Percentiles rank a stretch among this genome's conserved stretches.
phyloP scores from a whole-genome alignment of 2,797 vertebrate genomes.

The Scyliorhinus canicula region DNA sequence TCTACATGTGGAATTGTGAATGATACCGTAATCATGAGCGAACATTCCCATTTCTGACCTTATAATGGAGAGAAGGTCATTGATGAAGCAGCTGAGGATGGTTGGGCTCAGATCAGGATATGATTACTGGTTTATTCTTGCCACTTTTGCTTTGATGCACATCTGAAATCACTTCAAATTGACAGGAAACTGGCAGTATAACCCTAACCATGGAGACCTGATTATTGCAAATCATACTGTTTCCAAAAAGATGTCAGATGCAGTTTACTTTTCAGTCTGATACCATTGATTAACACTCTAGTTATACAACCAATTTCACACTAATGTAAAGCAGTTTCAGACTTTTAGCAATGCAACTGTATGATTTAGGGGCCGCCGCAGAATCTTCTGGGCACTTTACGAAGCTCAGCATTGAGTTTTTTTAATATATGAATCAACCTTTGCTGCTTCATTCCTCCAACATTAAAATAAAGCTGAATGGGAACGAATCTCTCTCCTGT shows the following conservation, averaged over 20 bases:
- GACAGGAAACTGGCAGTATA: conserved; percentile 7
- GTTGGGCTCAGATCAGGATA: neutral
- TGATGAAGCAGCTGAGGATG: neutral
- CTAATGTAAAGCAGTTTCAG: neutral
- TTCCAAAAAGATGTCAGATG: conserved; percentile 4
- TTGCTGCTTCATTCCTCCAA: neutral
- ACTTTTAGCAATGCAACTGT: neutral
- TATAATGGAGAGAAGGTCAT: neutral
- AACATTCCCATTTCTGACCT: neutral
- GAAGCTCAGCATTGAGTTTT: neutral
- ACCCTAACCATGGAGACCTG: neutral
- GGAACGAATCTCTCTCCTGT: neutral
- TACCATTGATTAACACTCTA: neutral
- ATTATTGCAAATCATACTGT: neutral
- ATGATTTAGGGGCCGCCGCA: no score
- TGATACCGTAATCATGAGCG: neutral
- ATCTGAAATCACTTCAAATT: conserved; percentile 34
- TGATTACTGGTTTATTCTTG: neutral
- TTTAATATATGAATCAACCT: neutral
- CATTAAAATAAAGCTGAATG: neutral
- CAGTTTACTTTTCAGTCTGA: neutral
- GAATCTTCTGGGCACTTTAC: neutral
- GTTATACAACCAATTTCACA: neutral
- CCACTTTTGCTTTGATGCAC: conserved; percentile 9
- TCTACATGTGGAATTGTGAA: neutral